phyloP scores from a whole-genome alignment of 2,888 invertebrate species.

The Xylocampa areola region DNA sequence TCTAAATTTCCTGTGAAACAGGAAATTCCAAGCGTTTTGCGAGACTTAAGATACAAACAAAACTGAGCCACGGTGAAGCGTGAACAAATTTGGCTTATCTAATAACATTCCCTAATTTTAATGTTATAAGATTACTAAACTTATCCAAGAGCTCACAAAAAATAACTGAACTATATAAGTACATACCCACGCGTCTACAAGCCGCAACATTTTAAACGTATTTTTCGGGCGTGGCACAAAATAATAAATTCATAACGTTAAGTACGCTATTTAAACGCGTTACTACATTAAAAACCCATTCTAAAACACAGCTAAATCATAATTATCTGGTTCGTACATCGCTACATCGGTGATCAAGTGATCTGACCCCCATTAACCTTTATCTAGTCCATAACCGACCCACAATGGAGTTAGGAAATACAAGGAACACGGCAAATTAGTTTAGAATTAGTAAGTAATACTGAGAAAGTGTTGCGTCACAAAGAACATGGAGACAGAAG shows the following conservation, averaged over 20 bases:
- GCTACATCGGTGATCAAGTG: slow-evolving; percentile 18
- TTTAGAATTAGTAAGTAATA: slow-evolving; percentile 40
- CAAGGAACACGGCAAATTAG: slow-evolving; percentile 41
- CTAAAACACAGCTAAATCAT: slow-evolving; percentile 37
- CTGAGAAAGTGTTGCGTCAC: slow-evolving; percentile 17
- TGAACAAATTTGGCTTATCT: too few relatives aligned
- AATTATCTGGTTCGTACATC: slow-evolving; percentile 37
- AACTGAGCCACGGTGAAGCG: too few relatives aligned
- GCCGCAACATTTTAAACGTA: slow-evolving; percentile 24
- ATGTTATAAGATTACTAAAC: too few relatives aligned
- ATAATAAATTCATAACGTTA: slow-evolving; percentile 47
- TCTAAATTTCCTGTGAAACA: too few relatives aligned
- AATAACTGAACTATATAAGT: too few relatives aligned
- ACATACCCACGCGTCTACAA: slow-evolving; percentile 7
- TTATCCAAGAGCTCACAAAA: too few relatives aligned
- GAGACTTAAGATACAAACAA: too few relatives aligned
- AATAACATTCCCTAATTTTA: too few relatives aligned
- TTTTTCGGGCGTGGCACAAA: slow-evolving; percentile 35
- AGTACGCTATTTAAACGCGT: slow-evolving; percentile 43
- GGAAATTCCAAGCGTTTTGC: too few relatives aligned
- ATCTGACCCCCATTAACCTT: slow-evolving; percentile 50
- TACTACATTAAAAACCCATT: slow-evolving; percentile 43
- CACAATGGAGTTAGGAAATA: slow-evolving; percentile 31
- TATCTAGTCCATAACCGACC: slow-evolving; percentile 34
- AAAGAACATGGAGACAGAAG: neutral